Evolutionary conservation across 2,888 invertebrate species (phyloP).

Genomic region (Acanthoscelides obtectus): DNA sequence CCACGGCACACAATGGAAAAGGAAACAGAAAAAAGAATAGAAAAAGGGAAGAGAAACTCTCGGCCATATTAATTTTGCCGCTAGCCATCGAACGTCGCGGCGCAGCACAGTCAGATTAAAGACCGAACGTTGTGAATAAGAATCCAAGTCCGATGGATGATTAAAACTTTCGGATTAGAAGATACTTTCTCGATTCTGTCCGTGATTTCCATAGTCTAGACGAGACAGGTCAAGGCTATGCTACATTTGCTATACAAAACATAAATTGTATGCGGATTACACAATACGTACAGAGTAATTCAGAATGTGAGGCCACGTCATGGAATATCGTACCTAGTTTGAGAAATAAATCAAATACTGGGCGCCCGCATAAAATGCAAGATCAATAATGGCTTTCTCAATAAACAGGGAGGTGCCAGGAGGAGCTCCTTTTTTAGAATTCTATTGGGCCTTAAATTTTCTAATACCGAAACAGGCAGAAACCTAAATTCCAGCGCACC

Average conservation of each 20-base stretch:
- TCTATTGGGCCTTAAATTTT: no score
- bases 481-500: no score
- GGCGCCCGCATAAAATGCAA: no score
- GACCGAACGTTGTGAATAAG: constrained; percentile 11
- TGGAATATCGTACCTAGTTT: no score
- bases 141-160: not conserved
- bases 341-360: no score
- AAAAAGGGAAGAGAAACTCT: constrained; percentile 5
- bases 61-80: constrained; percentile 31
- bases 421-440: no score
- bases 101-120: constrained; percentile 26
- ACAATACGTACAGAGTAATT: no score
- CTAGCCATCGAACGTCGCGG: constrained; percentile 26
- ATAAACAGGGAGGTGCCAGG: no score
- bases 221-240: not conserved
- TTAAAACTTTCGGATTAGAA: not conserved
- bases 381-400: no score
- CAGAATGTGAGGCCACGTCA: no score
- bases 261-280: no score
- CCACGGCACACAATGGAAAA: not conserved
- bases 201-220: not conserved
- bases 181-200: not conserved
- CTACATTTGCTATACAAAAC: not conserved
- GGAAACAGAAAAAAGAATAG: constrained; percentile 3
- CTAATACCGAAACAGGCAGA: no score